Evolutionary conservation across 2,113 vertebrate genomes (phyloP).

Genomic region (Takifugu flavidus): DNA sequence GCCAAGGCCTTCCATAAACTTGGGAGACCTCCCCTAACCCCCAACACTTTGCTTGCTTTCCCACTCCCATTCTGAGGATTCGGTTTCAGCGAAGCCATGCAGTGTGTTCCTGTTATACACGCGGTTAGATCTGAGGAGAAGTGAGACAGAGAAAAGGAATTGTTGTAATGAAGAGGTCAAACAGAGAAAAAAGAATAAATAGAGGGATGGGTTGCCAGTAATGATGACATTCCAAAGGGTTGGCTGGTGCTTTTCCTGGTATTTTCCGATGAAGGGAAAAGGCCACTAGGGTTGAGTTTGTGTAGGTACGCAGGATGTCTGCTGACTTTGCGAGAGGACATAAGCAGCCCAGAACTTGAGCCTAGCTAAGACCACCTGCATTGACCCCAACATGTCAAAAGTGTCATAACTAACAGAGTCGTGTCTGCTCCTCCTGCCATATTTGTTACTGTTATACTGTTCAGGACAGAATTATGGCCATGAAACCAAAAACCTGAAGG

Average conservation of each 20-base stretch:
- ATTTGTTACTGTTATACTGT: neutral
- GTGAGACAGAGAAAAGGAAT: constrained; percentile 42
- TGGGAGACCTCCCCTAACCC: constrained; percentile 23
- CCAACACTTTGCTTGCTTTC: constrained; percentile 5
- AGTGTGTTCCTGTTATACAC: constrained; percentile 39
- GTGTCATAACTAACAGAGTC: constrained; percentile 9
- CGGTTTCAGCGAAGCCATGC: constrained; percentile 51
- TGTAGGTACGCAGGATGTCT: constrained; percentile 13
- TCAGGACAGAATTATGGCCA: no score
- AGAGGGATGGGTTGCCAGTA: constrained; percentile 36
- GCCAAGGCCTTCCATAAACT: constrained; percentile 46
- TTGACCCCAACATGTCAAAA: constrained; percentile 24
- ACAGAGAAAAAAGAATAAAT: constrained; percentile 30
- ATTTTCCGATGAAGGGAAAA: neutral
- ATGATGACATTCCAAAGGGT: neutral
- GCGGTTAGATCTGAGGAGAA: constrained; percentile 37
- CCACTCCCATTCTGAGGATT: constrained; percentile 46
- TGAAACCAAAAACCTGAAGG: no score
- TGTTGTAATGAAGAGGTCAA: constrained; percentile 17
- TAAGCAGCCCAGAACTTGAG: constrained; percentile 40
- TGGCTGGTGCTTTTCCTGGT: neutral
- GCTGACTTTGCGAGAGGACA: constrained; percentile 41
- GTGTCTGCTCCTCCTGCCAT: neutral
- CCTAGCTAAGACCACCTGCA: constrained; percentile 44
- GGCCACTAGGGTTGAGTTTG: neutral